Evolutionary conservation across 2,113 vertebrate species (phyloP).

Genomic region (Mobula hypostoma): DNA sequence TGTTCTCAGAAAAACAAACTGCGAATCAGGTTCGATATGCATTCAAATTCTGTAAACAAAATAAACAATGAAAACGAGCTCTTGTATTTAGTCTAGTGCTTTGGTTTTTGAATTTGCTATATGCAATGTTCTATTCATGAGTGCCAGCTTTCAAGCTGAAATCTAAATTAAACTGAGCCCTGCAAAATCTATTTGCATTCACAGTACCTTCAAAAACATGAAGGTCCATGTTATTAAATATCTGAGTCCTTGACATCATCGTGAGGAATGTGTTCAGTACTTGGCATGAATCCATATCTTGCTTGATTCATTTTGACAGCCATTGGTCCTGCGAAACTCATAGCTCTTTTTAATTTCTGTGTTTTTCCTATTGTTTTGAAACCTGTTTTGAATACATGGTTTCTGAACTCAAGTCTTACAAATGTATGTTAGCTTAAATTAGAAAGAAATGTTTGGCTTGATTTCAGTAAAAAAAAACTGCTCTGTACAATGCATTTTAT

Average conservation of each 20-base stretch:
- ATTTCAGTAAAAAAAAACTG: background rate
- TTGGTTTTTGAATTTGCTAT: background rate
- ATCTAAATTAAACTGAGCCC: background rate
- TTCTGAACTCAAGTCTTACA: background rate
- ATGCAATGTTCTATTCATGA: background rate
- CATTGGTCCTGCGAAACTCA: background rate
- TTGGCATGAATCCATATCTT: background rate
- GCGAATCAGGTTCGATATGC: background rate
- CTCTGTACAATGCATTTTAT: background rate
- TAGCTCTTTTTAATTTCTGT: background rate
- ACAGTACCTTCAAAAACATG: background rate
- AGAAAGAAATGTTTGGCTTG: background rate
- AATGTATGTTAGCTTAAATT: background rate
- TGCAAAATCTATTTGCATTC: background rate
- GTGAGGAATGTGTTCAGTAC: background rate
- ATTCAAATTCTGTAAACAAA: background rate
- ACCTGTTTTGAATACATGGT: background rate
- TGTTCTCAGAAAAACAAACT: background rate
- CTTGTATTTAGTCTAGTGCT: too few relatives aligned
- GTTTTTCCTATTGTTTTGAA: conserved; percentile 9
- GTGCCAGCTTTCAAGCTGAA: background rate
- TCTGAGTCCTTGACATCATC: conserved; percentile 24
- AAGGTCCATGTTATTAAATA: conserved; percentile 9
- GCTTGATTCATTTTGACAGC: conserved; percentile 22
- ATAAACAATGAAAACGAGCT: background rate